These are phyloP conservation scores for Tanypteryx hageni DNA, from an alignment of 2,888 invertebrate genomes.

Conservation along the genomic window DNA sequence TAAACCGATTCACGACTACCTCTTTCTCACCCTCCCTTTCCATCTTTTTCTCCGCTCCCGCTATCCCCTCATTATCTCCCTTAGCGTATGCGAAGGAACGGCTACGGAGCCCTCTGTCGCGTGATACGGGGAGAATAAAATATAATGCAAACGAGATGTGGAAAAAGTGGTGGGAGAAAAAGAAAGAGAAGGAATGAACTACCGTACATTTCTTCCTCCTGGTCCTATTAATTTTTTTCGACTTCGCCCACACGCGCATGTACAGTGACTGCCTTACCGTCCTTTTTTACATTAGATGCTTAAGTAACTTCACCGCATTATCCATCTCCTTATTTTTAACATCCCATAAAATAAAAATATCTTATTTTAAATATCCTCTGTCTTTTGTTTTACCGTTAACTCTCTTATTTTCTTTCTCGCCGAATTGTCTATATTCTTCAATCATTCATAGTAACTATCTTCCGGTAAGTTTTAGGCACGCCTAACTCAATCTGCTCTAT, in stretches of 20 bases:
- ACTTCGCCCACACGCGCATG: neutral
- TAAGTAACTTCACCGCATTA: too few species aligned
- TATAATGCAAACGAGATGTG: constrained; percentile 1
- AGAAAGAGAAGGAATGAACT: neutral
- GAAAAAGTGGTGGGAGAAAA: constrained; percentile 2
- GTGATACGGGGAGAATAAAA: constrained; percentile 31
- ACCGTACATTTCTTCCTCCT: neutral
- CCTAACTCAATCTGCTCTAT: too few species aligned
- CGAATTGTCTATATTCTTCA: too few species aligned
- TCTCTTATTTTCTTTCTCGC: too few species aligned
- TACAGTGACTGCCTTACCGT: too few species aligned
- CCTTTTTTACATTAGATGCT: too few species aligned
- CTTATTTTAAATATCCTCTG: too few species aligned
- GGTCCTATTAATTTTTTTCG: neutral
- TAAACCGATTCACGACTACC: neutral
- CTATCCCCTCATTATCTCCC: constrained; percentile 37
- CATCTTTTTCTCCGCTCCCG: neutral
- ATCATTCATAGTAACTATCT: too few species aligned
- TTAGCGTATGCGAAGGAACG: constrained; percentile 38
- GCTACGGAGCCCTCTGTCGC: constrained; percentile 19
- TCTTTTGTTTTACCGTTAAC: too few species aligned
- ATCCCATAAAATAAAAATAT: too few species aligned
- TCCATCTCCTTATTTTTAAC: too few species aligned
- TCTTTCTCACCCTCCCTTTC: neutral
- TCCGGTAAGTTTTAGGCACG: too few species aligned